These are phyloP conservation scores for Onthophagus taurus DNA, from an alignment of 1,140 invertebrate genomes.

Conservation along the genomic window DNA sequence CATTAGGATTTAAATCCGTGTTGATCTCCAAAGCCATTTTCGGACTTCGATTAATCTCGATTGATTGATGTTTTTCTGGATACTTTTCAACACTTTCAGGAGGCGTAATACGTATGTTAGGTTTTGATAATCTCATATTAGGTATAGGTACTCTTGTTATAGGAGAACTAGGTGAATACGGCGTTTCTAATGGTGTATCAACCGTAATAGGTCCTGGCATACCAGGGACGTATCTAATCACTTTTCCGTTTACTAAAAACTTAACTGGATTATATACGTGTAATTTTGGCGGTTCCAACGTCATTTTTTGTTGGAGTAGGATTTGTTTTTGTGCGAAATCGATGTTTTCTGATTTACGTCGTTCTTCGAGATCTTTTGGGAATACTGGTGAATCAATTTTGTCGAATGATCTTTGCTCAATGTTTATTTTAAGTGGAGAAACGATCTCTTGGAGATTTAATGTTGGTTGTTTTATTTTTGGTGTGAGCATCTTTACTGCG, in stretches of 20 bases:
- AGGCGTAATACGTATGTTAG: constrained; percentile 4
- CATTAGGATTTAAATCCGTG: neutral
- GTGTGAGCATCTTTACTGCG: constrained; percentile 31
- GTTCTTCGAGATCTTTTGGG: constrained; percentile 4
- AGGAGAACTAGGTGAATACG: constrained; percentile 13
- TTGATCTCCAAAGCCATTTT: constrained; percentile 8
- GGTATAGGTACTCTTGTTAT: neutral
- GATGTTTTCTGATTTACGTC: constrained; percentile 13
- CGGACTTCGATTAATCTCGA: constrained; percentile 6
- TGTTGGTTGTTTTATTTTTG: constrained; percentile 34
- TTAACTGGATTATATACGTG: constrained; percentile 54
- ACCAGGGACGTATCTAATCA: constrained; percentile 73
- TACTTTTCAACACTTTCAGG: constrained; percentile 3
- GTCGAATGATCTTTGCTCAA: neutral
- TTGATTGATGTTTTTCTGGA: neutral
- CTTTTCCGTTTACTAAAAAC: constrained; percentile 51
- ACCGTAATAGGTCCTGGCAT: constrained; percentile 62
- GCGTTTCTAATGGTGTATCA: constrained; percentile 22
- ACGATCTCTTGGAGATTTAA: constrained; percentile 25
- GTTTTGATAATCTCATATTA: constrained; percentile 1
- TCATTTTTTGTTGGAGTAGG: constrained; percentile 12
- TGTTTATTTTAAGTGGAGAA: constrained; percentile 16
- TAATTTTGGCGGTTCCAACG: constrained; percentile 3
- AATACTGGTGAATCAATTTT: constrained; percentile 6
- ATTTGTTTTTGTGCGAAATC: constrained; percentile 18